Evolutionary conservation across 2,797 vertebrate genomes (phyloP), one percentile per base, ranked within the genome.

Genomic region (Sebastes miniatus): DNA sequence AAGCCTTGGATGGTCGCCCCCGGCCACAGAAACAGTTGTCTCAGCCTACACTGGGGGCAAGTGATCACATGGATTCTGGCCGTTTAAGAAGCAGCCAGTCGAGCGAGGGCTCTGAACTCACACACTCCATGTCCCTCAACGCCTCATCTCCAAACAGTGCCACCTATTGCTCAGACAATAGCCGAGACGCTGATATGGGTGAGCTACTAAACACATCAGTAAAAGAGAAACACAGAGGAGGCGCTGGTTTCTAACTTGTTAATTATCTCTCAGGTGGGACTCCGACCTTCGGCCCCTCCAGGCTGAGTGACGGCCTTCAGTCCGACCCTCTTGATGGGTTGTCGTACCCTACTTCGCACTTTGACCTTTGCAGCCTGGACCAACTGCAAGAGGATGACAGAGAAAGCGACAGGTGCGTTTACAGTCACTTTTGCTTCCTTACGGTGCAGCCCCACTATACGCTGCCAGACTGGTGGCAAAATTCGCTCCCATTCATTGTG

Each of bases 331-430:
- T 95, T 77, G 98, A 98, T 27, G 94, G 95, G 59, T 87, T 95
- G 14, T 88, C 95, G 1, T 96, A 97, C 69, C 96, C 96, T 0
- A 82, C 96, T 34, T 94, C 94, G 56, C 90, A 96, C 81, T 97
- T 97, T 81, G 98, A 99, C 76, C 93, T 96, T 54, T 96, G 94
- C 88, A 90, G 85, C 22, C 71, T 98, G 85, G 98, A 99, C 85
- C 97, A 97, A 79, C 93, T 98, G 81, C 97, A 96, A 71, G 98
- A 99, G 92, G 98, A 99, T 34, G 97, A 98, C 69, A 92, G 96
- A 88, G 98, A 99, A 69, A 92, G 93, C 7, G 97, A 99, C 91
- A 97, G 98, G 98, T 99, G 36, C 14, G 10, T 73, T 86, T 57
- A 65, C 8, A 77, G 22, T 65, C 16, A 13, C 11, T 25, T 66